A percentile compares a stretch with the other conserved stretches of the same genome.
Conservation (phyloP, 2,113 vertebrate genomes). For the Platycercus adscitus region DNA sequence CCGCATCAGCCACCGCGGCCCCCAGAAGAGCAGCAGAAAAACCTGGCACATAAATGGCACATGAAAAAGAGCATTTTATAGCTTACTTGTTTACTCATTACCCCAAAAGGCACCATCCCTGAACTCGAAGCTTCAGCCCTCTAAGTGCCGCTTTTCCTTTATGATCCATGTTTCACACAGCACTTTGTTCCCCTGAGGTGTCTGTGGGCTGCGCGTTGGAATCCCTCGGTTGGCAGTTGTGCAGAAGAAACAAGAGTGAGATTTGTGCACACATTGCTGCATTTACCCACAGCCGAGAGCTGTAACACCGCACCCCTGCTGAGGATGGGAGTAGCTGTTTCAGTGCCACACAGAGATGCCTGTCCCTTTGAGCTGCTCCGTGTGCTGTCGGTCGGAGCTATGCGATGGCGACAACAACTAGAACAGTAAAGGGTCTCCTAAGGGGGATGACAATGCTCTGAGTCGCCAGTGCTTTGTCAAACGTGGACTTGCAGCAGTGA, state of each 20-base stretch:
- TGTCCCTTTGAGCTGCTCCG: not conserved
- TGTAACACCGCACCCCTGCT: not conserved
- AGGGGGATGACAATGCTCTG: not conserved
- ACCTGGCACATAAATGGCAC: not conserved
- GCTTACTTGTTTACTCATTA: not conserved
- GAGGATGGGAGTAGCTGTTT: not conserved
- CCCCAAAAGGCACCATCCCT: fast-evolving
- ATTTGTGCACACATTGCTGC: not conserved
- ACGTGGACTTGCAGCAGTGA: not conserved
- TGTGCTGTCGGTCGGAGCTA: not conserved
- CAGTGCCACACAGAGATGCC: not conserved
- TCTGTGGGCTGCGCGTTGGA: not conserved
- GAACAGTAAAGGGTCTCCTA: not conserved
- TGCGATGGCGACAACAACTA: not conserved
- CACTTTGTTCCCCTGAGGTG: not conserved
- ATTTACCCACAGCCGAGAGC: not conserved
- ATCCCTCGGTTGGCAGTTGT: not conserved
- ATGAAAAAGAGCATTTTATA: not conserved
- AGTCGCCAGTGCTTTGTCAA: not conserved
- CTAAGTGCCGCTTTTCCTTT: not conserved
- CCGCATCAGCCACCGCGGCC: not conserved
- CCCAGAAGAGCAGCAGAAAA: not conserved
- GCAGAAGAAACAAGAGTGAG: not conserved
- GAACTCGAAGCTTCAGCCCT: not conserved
- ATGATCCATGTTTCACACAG: not conserved